These are phyloP conservation scores for Pipistrellus pipistrellus DNA, from an alignment of 2,797 vertebrate species.

Conservation along the genomic window DNA sequence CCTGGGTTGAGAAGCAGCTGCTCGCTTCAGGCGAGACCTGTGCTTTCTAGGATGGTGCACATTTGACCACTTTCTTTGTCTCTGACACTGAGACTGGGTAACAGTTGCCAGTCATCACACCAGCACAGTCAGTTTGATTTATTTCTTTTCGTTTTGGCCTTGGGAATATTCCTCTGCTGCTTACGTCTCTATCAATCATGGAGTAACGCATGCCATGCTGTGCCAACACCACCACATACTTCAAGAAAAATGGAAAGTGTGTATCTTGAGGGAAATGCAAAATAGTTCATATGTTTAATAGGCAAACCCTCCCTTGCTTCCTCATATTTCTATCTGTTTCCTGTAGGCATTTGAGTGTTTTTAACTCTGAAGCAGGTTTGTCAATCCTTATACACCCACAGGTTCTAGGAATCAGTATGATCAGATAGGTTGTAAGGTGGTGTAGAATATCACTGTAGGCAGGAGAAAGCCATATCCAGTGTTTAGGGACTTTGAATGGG, in stretches of 20 bases:
- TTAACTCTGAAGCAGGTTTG: conserved; percentile 20
- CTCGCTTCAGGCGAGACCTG: rapidly evolving
- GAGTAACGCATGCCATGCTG: neutral
- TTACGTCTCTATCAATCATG: neutral
- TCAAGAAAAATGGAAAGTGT: neutral
- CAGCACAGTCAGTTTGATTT: neutral
- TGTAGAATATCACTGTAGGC: conserved; percentile 24
- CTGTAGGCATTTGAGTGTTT: neutral
- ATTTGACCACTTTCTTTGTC: neutral
- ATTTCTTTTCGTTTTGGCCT: neutral
- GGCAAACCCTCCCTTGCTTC: neutral
- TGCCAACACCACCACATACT: neutral
- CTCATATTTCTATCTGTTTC: neutral
- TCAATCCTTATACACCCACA: conserved; percentile 66
- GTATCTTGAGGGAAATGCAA: neutral
- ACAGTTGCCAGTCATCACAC: neutral
- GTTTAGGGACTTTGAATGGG: conserved; percentile 16
- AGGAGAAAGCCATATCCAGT: neutral
- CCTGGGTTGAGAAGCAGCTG: neutral
- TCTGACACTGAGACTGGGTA: neutral
- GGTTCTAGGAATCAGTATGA: conserved; percentile 40
- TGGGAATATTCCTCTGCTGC: neutral
- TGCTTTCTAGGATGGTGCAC: neutral
- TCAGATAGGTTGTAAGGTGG: conserved; percentile 40
- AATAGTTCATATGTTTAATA: neutral